These are phyloP conservation scores for Phylloscopus trochiloides DNA, from an alignment of 2,113 vertebrate genomes.

Conservation along the genomic window DNA sequence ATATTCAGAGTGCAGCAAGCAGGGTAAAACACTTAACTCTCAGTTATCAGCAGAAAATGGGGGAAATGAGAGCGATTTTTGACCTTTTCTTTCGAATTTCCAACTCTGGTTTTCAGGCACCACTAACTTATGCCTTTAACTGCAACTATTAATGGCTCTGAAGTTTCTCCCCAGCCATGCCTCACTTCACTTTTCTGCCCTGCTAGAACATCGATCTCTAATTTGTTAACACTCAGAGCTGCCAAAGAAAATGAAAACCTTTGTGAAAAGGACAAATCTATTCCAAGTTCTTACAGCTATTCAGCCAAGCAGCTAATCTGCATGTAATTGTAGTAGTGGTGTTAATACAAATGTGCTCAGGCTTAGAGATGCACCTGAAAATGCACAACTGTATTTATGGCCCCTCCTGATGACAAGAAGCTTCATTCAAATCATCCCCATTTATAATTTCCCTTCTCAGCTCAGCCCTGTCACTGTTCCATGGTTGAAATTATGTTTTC, in stretches of 20 bases:
- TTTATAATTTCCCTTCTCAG: not conserved
- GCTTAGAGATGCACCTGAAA: not conserved
- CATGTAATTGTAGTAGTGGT: constrained; percentile 48
- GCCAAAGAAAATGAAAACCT: constrained; percentile 65
- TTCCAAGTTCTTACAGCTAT: constrained; percentile 53
- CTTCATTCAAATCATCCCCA: not conserved
- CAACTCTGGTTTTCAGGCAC: not conserved
- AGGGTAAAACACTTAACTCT: not conserved
- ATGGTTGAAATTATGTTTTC: not conserved
- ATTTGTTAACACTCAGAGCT: constrained; percentile 58
- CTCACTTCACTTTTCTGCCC: constrained; percentile 15
- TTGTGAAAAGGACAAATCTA: constrained; percentile 64
- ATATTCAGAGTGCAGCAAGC: not conserved
- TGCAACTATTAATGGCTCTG: not conserved
- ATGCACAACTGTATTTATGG: not conserved
- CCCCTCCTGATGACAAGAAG: not conserved
- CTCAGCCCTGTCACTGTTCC: not conserved
- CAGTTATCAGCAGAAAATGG: not conserved
- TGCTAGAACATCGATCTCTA: constrained; percentile 46
- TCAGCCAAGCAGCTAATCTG: constrained; percentile 65
- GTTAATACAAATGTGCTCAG: constrained; percentile 48
- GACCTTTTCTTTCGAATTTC: constrained; percentile 14
- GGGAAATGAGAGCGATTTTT: not conserved
- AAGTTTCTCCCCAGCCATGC: constrained; percentile 23
- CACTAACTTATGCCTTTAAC: not conserved